Percentiles rank a stretch among this genome's conserved stretches.
phyloP scores from a whole-genome alignment of 2,797 vertebrate genomes.

The Smutsia temminckii region DNA sequence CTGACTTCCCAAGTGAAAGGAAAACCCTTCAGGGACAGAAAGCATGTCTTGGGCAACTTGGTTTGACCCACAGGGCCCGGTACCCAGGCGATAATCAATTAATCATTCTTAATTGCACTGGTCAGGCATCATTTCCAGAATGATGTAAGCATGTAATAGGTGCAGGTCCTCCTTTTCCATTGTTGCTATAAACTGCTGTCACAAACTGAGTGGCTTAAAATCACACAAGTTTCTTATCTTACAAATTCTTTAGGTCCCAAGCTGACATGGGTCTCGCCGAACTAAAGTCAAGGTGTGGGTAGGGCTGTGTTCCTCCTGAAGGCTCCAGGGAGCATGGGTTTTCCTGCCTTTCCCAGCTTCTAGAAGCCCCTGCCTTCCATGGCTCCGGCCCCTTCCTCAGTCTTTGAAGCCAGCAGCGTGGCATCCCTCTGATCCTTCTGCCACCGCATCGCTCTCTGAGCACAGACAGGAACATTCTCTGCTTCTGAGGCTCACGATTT shows the following conservation, averaged over 20 bases:
- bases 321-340: neutral
- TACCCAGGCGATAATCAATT: fast-evolving
- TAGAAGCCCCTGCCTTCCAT: neutral
- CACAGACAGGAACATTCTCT: neutral
- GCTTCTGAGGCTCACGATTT: too few relatives aligned
- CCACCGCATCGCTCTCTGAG: neutral
- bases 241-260: too few relatives aligned
- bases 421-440: too few relatives aligned
- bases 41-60: fast-evolving
- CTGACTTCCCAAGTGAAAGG: neutral
- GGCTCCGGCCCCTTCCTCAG: neutral
- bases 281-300: too few relatives aligned
- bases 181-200: fast-evolving
- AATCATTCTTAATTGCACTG: neutral
- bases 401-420: neutral
- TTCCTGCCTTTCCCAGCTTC: neutral
- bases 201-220: neutral
- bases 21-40: neutral
- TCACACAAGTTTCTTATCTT: neutral
- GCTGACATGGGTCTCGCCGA: neutral
- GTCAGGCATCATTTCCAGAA: too few relatives aligned
- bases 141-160: fast-evolving
- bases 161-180: neutral
- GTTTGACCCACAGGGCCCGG: neutral
- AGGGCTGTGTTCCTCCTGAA: fast-evolving